Evolutionary conservation across 2,888 invertebrate species (phyloP), one percentile per base, ranked within the genome.

Genomic region (Cephus runcator): DNA sequence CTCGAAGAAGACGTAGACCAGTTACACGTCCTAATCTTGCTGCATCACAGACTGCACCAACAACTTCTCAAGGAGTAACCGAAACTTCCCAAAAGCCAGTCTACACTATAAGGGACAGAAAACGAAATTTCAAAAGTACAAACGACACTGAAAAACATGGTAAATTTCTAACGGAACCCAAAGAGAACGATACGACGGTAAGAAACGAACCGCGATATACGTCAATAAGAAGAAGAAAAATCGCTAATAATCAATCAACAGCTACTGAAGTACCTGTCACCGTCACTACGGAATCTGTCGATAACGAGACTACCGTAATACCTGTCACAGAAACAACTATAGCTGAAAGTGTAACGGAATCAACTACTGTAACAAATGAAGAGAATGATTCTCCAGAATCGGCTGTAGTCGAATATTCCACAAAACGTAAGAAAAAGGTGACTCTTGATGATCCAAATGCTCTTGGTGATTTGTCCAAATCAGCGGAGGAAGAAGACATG

Each of bases 161-260:
- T 9, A 77, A 81, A 31, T 86, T 87, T 75, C n/a, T 73, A 30
- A 77, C 76, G 3, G 74, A 83, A 31, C 69, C 79, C 11, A 81
- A 81, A 31, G 69, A 69, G 11, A 83, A 82, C 4, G 81, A 76
- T 6, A 85, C 88, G 69, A 73, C 33, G 2, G 83, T 88, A 79
- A 87, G 90, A 83, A 86, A 84, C 34, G 91, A 91, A 73, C 89
- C 89, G 0, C 83, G 86, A 33, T 91, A 90, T 73, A 74, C 15
- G 11, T 68, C 76, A 11, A 69, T 76, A 31, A 31, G 68, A 11
- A 76, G 76, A 69, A 73, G 73, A n/a, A 73, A 73, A 23, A n/a
- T 12, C 11, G 12, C 73, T n/a, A 73, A 33, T 73, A 31, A 35
- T 34, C 30, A 12, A n/a, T 31, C 35, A 35, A 69, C 73, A 68